A percentile compares a stretch with the other conserved stretches of the same genome.
These are phyloP conservation scores for Malurus splendens DNA, from an alignment of 2,797 vertebrate species.

Conservation along the genomic window DNA sequence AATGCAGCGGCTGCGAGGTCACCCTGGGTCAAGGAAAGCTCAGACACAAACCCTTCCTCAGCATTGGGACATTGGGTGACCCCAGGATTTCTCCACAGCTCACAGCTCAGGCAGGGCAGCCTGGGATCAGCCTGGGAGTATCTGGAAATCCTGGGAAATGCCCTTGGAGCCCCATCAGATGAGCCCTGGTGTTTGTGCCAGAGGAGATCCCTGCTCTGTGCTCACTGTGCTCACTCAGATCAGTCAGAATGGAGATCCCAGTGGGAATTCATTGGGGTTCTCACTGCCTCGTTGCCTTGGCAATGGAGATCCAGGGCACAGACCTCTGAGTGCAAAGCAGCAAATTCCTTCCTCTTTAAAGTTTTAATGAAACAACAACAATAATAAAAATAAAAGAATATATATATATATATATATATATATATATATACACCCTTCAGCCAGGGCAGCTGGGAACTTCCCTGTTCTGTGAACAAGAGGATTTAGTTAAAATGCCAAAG, in stretches of 20 bases:
- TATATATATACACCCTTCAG: neutral
- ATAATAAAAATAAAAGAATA: too few species aligned
- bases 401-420: too few species aligned
- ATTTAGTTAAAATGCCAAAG: neutral
- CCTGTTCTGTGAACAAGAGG: neutral
- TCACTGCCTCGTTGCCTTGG: neutral
- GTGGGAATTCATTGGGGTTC: neutral
- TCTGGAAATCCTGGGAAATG: neutral
- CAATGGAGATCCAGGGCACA: neutral
- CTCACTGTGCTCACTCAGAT: neutral
- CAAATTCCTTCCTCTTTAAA: too few species aligned
- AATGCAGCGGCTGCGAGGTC: neutral
- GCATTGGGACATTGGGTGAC: neutral
- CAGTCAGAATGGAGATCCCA: neutral
- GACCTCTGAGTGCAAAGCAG: neutral
- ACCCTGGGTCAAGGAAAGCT: neutral
- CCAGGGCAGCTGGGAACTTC: neutral
- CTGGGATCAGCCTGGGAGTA: neutral
- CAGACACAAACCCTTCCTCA: neutral
- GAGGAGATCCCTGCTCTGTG: neutral
- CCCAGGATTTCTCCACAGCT: neutral
- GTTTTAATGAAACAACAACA: too few species aligned
- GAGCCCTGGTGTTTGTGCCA: rapidly evolving
- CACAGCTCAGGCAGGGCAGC: neutral
- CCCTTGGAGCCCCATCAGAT: rapidly evolving